These are phyloP conservation scores for Rhinolophus sinicus DNA, from an alignment of 2,113 vertebrate species.

Conservation along the genomic window DNA sequence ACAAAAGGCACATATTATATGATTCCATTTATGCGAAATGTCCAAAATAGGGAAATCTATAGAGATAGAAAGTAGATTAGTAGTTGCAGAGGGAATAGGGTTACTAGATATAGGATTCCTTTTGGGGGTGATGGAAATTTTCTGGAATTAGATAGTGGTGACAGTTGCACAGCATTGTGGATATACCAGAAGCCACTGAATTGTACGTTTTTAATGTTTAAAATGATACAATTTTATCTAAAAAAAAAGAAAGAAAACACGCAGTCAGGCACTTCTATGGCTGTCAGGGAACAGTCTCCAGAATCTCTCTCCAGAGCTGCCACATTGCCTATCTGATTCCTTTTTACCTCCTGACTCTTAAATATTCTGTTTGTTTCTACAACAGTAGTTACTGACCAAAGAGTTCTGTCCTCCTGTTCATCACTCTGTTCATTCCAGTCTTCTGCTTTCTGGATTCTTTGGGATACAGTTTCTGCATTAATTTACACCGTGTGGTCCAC, in stretches of 20 bases:
- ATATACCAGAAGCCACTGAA: not conserved
- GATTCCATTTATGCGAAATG: not conserved
- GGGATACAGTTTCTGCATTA: not conserved
- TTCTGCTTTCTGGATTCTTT: not conserved
- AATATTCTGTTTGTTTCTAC: not conserved
- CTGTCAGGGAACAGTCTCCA: not conserved
- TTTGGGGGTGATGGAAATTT: not conserved
- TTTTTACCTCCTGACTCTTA: not conserved
- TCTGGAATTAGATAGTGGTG: not conserved
- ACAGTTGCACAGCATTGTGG: not conserved
- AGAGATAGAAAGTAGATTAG: not conserved
- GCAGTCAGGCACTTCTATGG: not conserved
- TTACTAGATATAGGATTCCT: not conserved
- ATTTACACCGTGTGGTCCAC: not conserved
- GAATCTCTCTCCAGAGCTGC: not conserved
- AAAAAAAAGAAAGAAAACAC: not conserved
- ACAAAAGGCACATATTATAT: not conserved
- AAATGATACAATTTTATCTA: not conserved
- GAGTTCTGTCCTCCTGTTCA: not conserved
- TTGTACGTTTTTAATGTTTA: not conserved
- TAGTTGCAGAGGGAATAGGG: not conserved
- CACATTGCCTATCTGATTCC: not conserved
- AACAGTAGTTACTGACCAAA: not conserved
- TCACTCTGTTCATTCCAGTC: not conserved
- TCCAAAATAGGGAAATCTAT: not conserved